Percentiles rank a stretch among this genome's conserved stretches.
Conservation (phyloP, 2,888 invertebrate species). For the Leptinotarsa peninsularis region DNA sequence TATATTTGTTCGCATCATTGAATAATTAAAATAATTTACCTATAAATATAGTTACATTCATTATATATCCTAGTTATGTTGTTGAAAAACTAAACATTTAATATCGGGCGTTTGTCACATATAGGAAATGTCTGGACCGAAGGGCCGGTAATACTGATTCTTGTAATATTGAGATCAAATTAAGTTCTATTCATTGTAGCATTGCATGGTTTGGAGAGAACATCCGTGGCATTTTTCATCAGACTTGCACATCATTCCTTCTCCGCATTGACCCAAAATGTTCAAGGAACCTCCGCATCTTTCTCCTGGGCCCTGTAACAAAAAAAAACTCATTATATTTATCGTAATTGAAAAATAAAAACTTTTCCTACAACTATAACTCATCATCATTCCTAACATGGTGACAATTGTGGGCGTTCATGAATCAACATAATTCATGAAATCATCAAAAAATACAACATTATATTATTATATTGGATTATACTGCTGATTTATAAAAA, state of each 20-base stretch:
- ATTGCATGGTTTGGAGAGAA: constrained; percentile 57
- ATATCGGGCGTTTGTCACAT: constrained; percentile 29
- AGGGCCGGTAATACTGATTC: constrained; percentile 50
- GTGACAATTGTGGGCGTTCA: no score
- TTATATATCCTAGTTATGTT: constrained; percentile 37
- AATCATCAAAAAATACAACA: no score
- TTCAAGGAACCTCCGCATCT: constrained; percentile 60
- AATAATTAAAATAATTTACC: constrained; percentile 40
- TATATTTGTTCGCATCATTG: constrained; percentile 40
- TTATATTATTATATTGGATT: no score
- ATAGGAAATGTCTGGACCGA: constrained; percentile 32
- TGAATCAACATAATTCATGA: no score
- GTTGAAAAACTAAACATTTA: constrained; percentile 36
- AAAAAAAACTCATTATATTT: constrained; percentile 13
- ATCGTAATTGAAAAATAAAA: not conserved
- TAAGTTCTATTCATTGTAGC: constrained; percentile 45
- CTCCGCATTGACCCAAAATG: constrained; percentile 60
- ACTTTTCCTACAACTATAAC: no score
- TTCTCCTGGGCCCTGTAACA: constrained; percentile 61
- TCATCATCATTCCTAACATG: no score
- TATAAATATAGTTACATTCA: constrained; percentile 41
- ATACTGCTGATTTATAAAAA: no score
- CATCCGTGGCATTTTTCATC: constrained; percentile 64
- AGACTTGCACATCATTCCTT: constrained; percentile 60
- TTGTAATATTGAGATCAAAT: constrained; percentile 47